These are phyloP conservation scores for Hyphantria cunea DNA, from an alignment of 1,140 invertebrate genomes.

Conservation along the genomic window DNA sequence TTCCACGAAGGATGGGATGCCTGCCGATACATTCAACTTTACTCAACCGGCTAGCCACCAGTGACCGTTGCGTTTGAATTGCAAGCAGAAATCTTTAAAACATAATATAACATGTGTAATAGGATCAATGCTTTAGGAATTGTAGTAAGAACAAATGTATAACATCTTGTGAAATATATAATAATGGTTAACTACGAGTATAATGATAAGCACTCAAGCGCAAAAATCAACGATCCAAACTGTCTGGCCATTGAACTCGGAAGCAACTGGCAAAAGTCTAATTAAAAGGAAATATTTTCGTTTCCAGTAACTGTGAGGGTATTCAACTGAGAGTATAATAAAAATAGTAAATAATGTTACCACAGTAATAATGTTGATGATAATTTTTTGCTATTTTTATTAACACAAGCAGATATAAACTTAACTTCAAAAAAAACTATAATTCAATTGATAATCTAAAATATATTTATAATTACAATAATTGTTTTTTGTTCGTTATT, in stretches of 20 bases:
- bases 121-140: not conserved
- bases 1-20: constrained; percentile 73
- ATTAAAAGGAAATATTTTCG: not conserved
- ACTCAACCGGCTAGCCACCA: constrained; percentile 47
- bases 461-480: too few relatives aligned
- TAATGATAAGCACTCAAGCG: constrained; percentile 32
- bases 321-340: too few relatives aligned
- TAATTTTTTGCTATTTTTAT: too few relatives aligned
- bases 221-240: constrained; percentile 47
- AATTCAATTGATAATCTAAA: too few relatives aligned
- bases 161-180: not conserved
- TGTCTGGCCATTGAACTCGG: constrained; percentile 59
- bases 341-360: too few relatives aligned
- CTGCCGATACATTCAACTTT: constrained; percentile 61
- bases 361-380: too few relatives aligned
- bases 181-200: too few relatives aligned
- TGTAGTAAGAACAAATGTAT: not conserved
- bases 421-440: too few relatives aligned
- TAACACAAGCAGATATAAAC: too few relatives aligned
- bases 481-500: too few relatives aligned
- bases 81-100: constrained; percentile 12
- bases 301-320: too few relatives aligned
- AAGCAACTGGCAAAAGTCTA: constrained; percentile 37
- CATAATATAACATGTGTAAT: not conserved
- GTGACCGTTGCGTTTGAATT: constrained; percentile 58